Base-by-base conservation (phyloP, 2,113 vertebrate species). In the Electrona antarctica region DNA sequence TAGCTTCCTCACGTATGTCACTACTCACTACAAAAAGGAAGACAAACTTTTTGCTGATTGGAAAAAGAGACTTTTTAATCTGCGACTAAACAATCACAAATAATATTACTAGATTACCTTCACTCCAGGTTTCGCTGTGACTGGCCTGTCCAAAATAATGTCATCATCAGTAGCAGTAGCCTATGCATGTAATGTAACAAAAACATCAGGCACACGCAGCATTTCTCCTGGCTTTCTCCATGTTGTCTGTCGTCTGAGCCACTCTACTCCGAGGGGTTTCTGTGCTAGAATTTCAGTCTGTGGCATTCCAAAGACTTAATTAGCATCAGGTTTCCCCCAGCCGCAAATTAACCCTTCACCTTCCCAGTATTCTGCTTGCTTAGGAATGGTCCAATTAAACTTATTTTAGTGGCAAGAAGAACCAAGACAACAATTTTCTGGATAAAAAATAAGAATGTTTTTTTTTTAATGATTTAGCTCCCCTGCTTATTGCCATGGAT, bases 251-350 rank as follows among this genome's bases (percentile, higher is more conserved):
- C 5, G 77, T 71, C 86, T 76, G 85, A 76, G 47, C 71, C 80
- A 67, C 85, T 83, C 85, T 73, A 67, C 85, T 83, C 85, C 72
- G 85, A 73, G 70, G 50, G 79, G 67, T 83, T 41, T 64, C 87
- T 82, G 83, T 78, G 49, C 83, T 57, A 79, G 80, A 73, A 77
- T 78, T 83, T 81, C 87, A 77, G 85, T 74, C 75, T 90, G 85
- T 86, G 83, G 87, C 90, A 92, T 93, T 93, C 91, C 92, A 87
- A 29, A 84, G 88, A 84, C 88, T 89, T 91, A 85, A 92, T 93
- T 91, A 93, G 92, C 91, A 91, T 93, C 93, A 92, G 92, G 91
- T 94, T 94, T 93, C 92, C 88, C 33, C 78, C 77, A 59, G 80
- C 69, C 86, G 65, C 88, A 67, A 49, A 85, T 93, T 93, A 93